Evolutionary conservation across 30 jellyfish, hydroid and myxozoan species (phyloP), one percentile per base, ranked within the genome.

Genomic region (Cassiopea andromeda): DNA sequence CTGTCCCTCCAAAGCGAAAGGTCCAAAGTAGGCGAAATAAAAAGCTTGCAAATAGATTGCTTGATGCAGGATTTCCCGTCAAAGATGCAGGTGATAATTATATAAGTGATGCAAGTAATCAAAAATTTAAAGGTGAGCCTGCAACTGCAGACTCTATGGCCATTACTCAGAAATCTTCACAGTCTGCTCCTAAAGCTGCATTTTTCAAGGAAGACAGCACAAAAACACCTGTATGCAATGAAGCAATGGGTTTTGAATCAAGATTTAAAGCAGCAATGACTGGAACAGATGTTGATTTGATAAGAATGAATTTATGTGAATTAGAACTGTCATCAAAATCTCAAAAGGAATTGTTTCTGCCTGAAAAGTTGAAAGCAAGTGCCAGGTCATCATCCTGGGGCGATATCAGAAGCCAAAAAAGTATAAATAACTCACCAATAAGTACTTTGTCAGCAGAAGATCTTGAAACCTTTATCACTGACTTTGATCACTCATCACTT

Each of bases 1-100:
- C 96, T 10, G 66, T 81, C 13, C 96, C 96, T 17, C 96, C 96
- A 10, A 89, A 89, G 75, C 84, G 96, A 13, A 73, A 92, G 47
- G 69, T 79, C 48, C 91, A 80, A 48, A 73, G 88, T 71, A 73
- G 90, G 58, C 73, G 81, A 27, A 81, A 81, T 72, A 50, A n/a
- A 43, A 89, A 89, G 59, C 87, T 89, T 3, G 60, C 77, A 7
- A 61, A 82, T 66, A 60, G 96, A 27, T 67, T 89, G 46, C 6
- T 66, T 59, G 38, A 67, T 59, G 96, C 90, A 8, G 96, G 96
- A 10, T 59, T 89, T 27, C 78, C 38, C 7, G 77, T 81, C 73
- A 80, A 57, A 10, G 75, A 64, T 74, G 87, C 48, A 18, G 48
- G 0, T 1, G 57, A 13, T 13, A 60, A 1, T 15, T n/a, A 47